These are phyloP conservation scores for Hydraecia micacea DNA, from an alignment of 2,888 invertebrate species.

Conservation along the genomic window DNA sequence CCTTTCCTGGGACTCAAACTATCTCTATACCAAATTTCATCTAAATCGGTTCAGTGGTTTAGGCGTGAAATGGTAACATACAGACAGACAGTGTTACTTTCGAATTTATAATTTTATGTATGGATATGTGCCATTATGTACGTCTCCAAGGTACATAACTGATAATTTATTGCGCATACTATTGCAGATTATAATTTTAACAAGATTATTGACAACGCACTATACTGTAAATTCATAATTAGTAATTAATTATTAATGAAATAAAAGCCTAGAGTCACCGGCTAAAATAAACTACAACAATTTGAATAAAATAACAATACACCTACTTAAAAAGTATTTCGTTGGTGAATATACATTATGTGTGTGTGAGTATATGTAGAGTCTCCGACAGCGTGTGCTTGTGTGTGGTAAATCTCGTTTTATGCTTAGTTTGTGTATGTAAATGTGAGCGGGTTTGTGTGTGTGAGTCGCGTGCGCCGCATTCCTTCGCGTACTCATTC, in stretches of 20 bases:
- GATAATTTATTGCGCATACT: constrained; percentile 26
- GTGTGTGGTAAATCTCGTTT: constrained; percentile 82
- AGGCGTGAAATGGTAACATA: no score
- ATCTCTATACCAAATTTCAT: no score
- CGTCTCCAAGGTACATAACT: neutral
- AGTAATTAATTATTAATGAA: constrained; percentile 57
- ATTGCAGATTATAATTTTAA: constrained; percentile 30
- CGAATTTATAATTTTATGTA: no score
- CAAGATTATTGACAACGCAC: constrained; percentile 36
- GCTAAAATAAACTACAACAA: constrained; percentile 65
- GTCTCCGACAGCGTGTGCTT: constrained; percentile 62
- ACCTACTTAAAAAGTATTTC: constrained; percentile 72
- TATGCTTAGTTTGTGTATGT: constrained; percentile 68
- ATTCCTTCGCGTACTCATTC: constrained; percentile 87
- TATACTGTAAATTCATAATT: constrained; percentile 26
- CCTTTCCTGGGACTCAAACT: no score
- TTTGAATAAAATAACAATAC: constrained; percentile 73
- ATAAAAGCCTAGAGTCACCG: constrained; percentile 53
- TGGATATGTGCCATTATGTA: neutral
- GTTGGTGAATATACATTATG: constrained; percentile 72
- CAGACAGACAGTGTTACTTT: no score
- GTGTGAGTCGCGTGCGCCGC: constrained; percentile 85
- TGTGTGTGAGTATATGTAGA: constrained; percentile 73
- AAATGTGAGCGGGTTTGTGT: constrained; percentile 67
- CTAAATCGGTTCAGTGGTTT: no score